A percentile compares a stretch with the other conserved stretches of the same genome.
These are phyloP conservation scores for Tragelaphus scriptus DNA, from an alignment of 2,113 vertebrate genomes.

Conservation along the genomic window DNA sequence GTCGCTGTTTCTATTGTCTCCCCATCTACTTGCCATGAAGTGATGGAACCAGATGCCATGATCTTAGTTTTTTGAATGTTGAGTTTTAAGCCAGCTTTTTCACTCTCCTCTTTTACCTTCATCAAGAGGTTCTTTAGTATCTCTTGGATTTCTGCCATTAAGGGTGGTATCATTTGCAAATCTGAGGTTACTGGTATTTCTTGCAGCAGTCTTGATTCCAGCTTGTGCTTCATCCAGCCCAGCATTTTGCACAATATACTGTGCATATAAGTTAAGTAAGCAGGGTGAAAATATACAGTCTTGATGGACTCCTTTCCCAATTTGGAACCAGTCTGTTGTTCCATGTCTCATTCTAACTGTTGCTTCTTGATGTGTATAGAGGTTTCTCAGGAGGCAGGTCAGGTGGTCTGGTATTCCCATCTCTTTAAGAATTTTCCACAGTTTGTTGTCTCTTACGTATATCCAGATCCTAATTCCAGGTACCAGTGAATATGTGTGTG, in stretches of 20 bases:
- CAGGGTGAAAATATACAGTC: background rate
- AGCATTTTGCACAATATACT: background rate
- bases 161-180: background rate
- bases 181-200: background rate
- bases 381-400: background rate
- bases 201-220: background rate
- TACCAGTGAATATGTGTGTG: background rate
- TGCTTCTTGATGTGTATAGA: background rate
- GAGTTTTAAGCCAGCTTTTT: background rate
- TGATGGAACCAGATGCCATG: background rate
- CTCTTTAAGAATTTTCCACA: background rate
- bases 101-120: background rate
- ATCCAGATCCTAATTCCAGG: background rate
- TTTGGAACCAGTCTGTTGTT: background rate
- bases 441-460: background rate
- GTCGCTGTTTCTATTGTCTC: background rate
- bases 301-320: background rate
- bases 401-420: background rate
- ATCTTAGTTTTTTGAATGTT: background rate
- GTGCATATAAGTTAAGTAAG: background rate
- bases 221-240: background rate
- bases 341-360: background rate
- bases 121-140: background rate
- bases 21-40: background rate
- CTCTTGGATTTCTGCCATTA: background rate